Evolutionary conservation across 2,797 vertebrate genomes (phyloP), one percentile per base, ranked within the genome.

Genomic region (Pteronotus mesoamericanus): DNA sequence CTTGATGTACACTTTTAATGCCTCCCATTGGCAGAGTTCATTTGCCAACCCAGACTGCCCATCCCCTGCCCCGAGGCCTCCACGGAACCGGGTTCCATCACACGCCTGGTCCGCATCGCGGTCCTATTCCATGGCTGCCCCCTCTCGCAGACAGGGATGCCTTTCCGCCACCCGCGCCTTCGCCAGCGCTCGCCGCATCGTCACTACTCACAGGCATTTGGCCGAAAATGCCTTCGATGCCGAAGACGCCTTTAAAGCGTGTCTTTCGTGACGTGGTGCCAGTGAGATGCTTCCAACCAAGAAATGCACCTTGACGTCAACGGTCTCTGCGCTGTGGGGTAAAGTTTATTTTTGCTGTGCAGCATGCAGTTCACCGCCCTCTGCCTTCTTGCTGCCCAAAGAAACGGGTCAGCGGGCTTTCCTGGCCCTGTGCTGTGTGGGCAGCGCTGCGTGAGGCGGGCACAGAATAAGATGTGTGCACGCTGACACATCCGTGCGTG

Each of bases 101-200:
- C 0, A 1, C 0, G 0, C 3, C 9, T 0, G 1, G 11, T 2
- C 24, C 9, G 24, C 14, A 29, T 64, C 4, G 0, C 18, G 24
- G 19, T 39, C 84, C n/a, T 29, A 6, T 29, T 22, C 32, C 26
- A 5, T 8, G 51, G 71, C 0, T 2, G 9, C 59, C 44, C 29
- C 26, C 21, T 34, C 37, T 39, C 4, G 5, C 16, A 82, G 69
- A 46, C 26, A 6, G 44, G 59, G 79, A 0, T 14, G 1, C 10
- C 2, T 34, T 16, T n/a, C 57, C 10, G 15, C 9, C 72, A 64
- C 64, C n/a, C 12, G 3, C 3, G 18, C 5, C 8, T 86, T 39
- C 29, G 26, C 19, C 0, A 22, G 64, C 37, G 22, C 53, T 32
- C 16, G 24, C 37, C 1, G 24, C 9, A 34, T 12, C 26, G 19